Conservation (phyloP, 2,888 invertebrate species). For the Calliphora vomitoria region DNA sequence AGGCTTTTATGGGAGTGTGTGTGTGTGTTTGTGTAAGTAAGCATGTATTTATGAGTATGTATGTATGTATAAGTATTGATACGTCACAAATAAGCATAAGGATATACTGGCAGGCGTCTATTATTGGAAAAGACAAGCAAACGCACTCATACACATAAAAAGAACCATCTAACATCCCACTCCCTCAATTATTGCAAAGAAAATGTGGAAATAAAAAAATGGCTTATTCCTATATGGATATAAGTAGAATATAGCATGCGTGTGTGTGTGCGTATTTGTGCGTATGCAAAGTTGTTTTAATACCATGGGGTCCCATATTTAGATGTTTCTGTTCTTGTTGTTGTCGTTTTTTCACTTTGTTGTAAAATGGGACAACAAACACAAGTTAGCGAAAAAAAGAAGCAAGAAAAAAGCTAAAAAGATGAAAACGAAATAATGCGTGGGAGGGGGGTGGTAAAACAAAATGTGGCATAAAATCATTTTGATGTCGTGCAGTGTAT, state of each 20-base stretch:
- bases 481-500: conserved; percentile 73
- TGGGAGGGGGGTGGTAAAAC: conserved; percentile 57
- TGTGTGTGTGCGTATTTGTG: conserved; percentile 20
- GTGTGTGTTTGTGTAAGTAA: not conserved
- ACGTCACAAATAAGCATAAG: conserved; percentile 14
- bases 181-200: conserved; percentile 53
- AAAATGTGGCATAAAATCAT: conserved; percentile 73
- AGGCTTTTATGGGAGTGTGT: not conserved
- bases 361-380: conserved; percentile 61
- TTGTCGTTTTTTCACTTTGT: conserved; percentile 33
- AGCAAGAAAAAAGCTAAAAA: conserved; percentile 55
- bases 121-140: conserved; percentile 59
- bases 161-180: conserved; percentile 21
- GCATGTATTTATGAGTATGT: not conserved
- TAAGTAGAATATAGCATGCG: conserved; percentile 11
- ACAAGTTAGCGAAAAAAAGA: conserved; percentile 63
- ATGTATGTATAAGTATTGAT: not conserved
- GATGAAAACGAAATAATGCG: conserved; percentile 54
- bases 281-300: conserved; percentile 56
- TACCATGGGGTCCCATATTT: conserved; percentile 69
- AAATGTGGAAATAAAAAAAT: conserved; percentile 60
- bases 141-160: conserved; percentile 7
- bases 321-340: conserved; percentile 28
- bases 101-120: conserved; percentile 48
- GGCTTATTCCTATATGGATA: conserved; percentile 61